These are phyloP conservation scores for Aramus guarauna DNA, from an alignment of 2,113 vertebrate species.

Conservation along the genomic window DNA sequence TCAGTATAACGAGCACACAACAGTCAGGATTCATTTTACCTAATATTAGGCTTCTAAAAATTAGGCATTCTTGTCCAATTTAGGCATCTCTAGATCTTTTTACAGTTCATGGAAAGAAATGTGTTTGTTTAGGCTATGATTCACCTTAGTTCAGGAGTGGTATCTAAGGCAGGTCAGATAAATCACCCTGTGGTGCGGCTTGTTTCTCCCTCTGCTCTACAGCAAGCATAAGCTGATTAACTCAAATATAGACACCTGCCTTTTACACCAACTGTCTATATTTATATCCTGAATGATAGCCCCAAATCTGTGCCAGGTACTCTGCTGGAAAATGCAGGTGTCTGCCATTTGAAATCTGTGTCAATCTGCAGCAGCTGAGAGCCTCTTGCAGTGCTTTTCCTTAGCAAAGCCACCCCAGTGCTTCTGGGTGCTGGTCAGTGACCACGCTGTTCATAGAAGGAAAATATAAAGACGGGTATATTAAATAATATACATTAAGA, in stretches of 20 bases:
- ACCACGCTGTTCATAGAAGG: neutral
- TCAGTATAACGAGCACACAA: neutral
- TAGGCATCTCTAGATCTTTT: neutral
- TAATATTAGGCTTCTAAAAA: neutral
- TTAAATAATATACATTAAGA: neutral
- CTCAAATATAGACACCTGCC: constrained; percentile 14
- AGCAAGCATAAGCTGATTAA: neutral
- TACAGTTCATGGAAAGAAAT: neutral
- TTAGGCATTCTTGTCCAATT: neutral
- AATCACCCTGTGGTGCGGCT: neutral
- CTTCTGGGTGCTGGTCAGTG: neutral
- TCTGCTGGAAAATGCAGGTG: neutral
- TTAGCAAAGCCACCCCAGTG: neutral
- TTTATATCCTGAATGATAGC: neutral
- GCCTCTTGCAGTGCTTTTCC: neutral
- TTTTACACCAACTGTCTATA: neutral
- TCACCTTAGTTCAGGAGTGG: neutral
- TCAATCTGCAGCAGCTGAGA: neutral
- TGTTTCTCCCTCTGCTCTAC: neutral
- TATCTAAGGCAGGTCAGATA: neutral
- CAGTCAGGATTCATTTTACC: neutral
- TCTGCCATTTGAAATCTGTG: neutral
- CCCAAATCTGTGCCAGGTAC: neutral
- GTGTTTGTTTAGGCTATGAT: neutral
- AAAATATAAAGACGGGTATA: neutral